Conservation (phyloP, 2,797 vertebrate species). For the Heterohyrax brucei region DNA sequence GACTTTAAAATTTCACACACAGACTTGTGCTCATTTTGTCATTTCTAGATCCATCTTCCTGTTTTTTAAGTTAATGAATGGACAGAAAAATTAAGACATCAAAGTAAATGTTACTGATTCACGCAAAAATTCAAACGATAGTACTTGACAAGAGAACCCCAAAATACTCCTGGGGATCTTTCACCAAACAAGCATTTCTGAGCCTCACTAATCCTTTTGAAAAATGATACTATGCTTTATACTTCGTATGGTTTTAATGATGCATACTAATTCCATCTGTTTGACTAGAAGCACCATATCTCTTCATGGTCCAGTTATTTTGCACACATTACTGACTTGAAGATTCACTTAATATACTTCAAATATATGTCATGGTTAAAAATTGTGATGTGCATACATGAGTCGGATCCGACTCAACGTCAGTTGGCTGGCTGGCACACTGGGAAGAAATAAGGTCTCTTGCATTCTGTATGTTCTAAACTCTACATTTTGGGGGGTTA, state of each 20-base stretch:
- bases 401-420: too few relatives aligned
- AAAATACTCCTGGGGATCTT: not conserved
- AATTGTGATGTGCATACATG: not conserved
- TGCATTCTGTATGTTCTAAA: slow-evolving; percentile 10
- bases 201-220: slow-evolving; percentile 36
- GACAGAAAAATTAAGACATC: not conserved
- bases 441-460: not conserved
- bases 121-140: not conserved
- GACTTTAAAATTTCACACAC: not conserved
- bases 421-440: too few relatives aligned
- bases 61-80: not conserved
- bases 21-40: not conserved
- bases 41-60: not conserved
- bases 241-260: slow-evolving; percentile 51
- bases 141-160: slow-evolving; percentile 5
- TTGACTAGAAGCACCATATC: slow-evolving; percentile 30
- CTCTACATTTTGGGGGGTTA: not conserved
- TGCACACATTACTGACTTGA: not conserved
- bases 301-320: slow-evolving; percentile 17
- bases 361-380: not conserved
- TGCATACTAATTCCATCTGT: slow-evolving; percentile 45
- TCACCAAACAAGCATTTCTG: slow-evolving; percentile 3
- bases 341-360: slow-evolving; percentile 28
- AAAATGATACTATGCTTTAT: slow-evolving; percentile 41
- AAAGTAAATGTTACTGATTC: not conserved